These are phyloP conservation scores for Harpagus bidentatus DNA, from an alignment of 2,113 vertebrate species.

Conservation along the genomic window DNA sequence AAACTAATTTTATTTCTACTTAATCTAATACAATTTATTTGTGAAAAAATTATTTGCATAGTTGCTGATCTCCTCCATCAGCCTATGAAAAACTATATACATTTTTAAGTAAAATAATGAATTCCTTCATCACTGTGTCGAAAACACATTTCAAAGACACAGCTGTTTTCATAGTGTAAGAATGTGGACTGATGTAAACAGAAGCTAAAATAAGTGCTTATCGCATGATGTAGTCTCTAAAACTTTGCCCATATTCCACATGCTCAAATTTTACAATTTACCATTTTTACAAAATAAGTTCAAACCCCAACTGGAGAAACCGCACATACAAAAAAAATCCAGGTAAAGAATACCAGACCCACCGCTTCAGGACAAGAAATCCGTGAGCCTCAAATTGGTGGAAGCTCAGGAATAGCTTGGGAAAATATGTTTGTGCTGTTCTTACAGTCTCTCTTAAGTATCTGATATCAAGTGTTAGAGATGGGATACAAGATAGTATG, in stretches of 20 bases:
- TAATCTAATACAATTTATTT: not conserved
- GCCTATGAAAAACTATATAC: not conserved
- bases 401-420: not conserved
- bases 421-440: not conserved
- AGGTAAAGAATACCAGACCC: not conserved
- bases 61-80: not conserved
- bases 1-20: not conserved
- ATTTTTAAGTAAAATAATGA: not conserved
- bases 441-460: not conserved
- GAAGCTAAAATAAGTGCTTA: not conserved
- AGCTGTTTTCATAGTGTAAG: not conserved
- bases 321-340: not conserved
- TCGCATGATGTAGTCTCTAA: not conserved
- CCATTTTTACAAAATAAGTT: not conserved
- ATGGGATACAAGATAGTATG: not conserved
- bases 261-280: not conserved
- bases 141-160: not conserved
- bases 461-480: not conserved
- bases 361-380: not conserved
- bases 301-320: not conserved
- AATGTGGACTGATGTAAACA: not conserved
- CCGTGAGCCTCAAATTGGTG: not conserved
- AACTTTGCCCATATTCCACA: not conserved
- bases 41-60: not conserved
- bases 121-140: not conserved